Percentiles rank a stretch among this genome's conserved stretches.
phyloP scores from a whole-genome alignment of 2,888 invertebrate genomes.

The Blastobasis lacticolella region DNA sequence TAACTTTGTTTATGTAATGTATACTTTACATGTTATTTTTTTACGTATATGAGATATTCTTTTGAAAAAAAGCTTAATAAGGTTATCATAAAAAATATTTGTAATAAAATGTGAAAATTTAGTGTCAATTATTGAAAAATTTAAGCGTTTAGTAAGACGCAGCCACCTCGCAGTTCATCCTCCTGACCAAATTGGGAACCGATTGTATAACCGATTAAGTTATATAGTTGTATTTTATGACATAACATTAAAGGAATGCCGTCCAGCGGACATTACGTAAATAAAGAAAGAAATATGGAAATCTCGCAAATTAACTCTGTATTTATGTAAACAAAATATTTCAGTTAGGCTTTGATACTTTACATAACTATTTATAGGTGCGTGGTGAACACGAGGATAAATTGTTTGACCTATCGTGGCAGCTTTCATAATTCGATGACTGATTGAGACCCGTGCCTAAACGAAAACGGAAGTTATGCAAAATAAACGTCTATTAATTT shows the following conservation, averaged over 20 bases:
- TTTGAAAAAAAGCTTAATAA: too few relatives aligned
- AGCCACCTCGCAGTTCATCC: neutral
- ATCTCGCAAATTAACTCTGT: slow-evolving; percentile 3
- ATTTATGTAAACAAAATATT: slow-evolving; percentile 10
- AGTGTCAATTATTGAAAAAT: neutral
- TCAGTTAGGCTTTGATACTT: slow-evolving; percentile 2
- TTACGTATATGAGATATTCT: too few relatives aligned
- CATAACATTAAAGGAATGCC: slow-evolving; percentile 17
- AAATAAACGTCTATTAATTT: slow-evolving; percentile 18
- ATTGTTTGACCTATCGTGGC: slow-evolving; percentile 4
- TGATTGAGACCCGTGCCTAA: slow-evolving; percentile 5
- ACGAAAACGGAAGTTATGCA: slow-evolving; percentile 21
- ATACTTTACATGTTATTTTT: too few relatives aligned
- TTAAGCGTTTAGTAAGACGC: neutral
- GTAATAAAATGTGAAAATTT: too few relatives aligned
- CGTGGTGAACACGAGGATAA: slow-evolving; percentile 7
- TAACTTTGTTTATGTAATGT: too few relatives aligned
- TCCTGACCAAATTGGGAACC: slow-evolving; percentile 9
- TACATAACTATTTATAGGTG: slow-evolving; percentile 7
- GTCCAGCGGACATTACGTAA: slow-evolving; percentile 18
- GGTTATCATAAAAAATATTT: too few relatives aligned
- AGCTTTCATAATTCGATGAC: neutral
- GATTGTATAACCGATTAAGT: slow-evolving; percentile 15
- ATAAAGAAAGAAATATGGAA: slow-evolving; percentile 4
- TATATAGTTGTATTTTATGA: slow-evolving; percentile 10